Base-by-base conservation (phyloP, 2,797 vertebrate species). In the Melanotaenia boesemani region DNA sequence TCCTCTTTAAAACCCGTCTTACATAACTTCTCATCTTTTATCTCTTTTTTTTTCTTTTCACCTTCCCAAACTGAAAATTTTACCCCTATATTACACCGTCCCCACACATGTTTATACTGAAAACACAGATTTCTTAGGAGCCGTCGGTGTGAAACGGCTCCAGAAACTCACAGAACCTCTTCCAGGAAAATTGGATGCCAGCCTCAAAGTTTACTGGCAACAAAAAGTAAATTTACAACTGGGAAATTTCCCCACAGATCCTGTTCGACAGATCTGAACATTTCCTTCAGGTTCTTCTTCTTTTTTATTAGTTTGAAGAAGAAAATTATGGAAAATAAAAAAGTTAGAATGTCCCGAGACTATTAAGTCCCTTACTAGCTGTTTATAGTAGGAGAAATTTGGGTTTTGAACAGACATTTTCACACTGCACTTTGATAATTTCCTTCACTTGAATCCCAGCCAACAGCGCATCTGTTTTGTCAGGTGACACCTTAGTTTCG, bases 381-480 rank as follows among this genome's bases (percentile, higher is more conserved):
- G 16, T 18, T 46, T 5, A 18, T 3, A 6, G 18, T 6, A 20
- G 44, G 15, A 44, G 41, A 44, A 44, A 44, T 44, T 5, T 41
- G 36, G 1, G 11, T 10, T 37, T 12, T 5, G 34, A 41, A 15
- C n/a, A 22, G 1, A 30, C 30, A 16, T 8, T 59, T 12, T 3
- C 1, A 37, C 12, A 11, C 28, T 46, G 16, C n/a, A 0, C 9
- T n/a, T 56, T 44, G 9, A 61, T 67, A 0, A 18, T 32, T 32
- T 20, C 44, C 5, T 30, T 57, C 1, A 16, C 28, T 55, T 72
- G 63, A 44, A 68, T 10, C 2, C n/a, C 30, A 28, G 71, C 76
- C 72, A 72, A 1, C 63, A 59, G 69, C 66, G 85, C 85, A 85
- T 74, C 84, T 88, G 85, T 67, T 89, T 61, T 7, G 72, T 74